These are phyloP conservation scores for Cryptomyrus ogoouensis DNA, from an alignment of 2,113 vertebrate genomes.

Conservation along the genomic window DNA sequence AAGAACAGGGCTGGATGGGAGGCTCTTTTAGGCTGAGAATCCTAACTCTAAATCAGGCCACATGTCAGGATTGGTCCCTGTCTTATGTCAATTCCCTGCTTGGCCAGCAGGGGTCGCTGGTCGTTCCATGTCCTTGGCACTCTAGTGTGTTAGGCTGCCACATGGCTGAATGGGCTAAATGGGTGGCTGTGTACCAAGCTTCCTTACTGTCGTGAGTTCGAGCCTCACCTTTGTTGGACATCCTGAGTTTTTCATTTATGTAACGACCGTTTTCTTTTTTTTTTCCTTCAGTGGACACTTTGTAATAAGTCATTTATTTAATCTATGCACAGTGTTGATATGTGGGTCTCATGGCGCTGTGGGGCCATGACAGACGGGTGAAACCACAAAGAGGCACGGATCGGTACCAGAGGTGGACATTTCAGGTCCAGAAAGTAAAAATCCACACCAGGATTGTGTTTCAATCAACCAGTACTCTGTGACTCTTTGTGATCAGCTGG, in stretches of 20 bases:
- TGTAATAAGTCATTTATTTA: not conserved
- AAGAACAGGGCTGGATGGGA: not conserved
- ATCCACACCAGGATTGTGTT: too few species aligned
- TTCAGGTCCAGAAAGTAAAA: too few species aligned
- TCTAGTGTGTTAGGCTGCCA: not conserved
- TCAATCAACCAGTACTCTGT: too few species aligned
- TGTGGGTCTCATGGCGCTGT: not conserved
- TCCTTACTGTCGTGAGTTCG: not conserved
- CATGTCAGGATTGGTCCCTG: not conserved
- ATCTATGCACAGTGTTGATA: not conserved
- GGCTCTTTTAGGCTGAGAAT: not conserved
- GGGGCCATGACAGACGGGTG: not conserved
- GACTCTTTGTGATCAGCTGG: too few species aligned
- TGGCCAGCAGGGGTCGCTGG: not conserved
- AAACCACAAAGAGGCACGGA: not conserved
- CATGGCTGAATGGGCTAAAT: not conserved
- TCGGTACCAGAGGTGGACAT: not conserved
- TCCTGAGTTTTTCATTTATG: not conserved
- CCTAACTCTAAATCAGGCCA: not conserved
- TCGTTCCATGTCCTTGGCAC: not conserved
- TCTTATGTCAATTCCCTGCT: not conserved
- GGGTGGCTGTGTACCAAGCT: not conserved
- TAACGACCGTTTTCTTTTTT: not conserved
- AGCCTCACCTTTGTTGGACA: too few species aligned
- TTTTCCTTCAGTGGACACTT: not conserved